Evolutionary conservation across 2,113 vertebrate genomes (phyloP).

Genomic region (Pantherophis guttatus): DNA sequence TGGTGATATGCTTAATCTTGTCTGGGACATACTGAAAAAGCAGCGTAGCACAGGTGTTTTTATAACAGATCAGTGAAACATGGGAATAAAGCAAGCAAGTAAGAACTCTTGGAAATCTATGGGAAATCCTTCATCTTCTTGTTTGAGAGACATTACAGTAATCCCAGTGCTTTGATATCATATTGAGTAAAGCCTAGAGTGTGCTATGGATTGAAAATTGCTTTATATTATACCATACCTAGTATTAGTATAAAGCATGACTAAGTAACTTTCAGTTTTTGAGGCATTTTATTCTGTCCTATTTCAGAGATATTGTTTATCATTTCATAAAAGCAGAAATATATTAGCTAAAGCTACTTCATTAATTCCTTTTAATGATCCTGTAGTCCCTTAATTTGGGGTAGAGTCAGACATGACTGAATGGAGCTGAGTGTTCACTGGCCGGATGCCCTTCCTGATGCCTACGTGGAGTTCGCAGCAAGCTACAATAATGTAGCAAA

Average conservation of each 20-base stretch:
- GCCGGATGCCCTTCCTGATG: not conserved
- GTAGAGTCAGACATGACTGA: not conserved
- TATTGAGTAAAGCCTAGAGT: not conserved
- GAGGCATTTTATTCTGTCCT: not conserved
- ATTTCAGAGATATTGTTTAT: not conserved
- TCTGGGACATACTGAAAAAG: not conserved
- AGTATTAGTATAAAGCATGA: not conserved
- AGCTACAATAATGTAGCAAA: not conserved
- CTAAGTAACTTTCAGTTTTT: not conserved
- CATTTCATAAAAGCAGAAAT: not conserved
- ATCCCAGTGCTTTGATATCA: not conserved
- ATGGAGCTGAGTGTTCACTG: not conserved
- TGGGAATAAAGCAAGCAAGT: not conserved
- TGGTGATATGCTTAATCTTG: not conserved
- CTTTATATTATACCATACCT: not conserved
- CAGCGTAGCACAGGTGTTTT: not conserved
- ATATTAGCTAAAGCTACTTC: not conserved
- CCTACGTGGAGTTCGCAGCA: not conserved
- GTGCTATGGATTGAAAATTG: not conserved
- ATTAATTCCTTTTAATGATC: not conserved
- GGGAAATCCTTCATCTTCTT: not conserved
- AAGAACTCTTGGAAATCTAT: not conserved
- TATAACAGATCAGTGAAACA: not conserved
- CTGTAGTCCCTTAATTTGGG: not conserved
- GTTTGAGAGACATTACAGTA: not conserved